phyloP scores from a whole-genome alignment of 2,113 vertebrate species.

The Tylochromis polylepis region DNA sequence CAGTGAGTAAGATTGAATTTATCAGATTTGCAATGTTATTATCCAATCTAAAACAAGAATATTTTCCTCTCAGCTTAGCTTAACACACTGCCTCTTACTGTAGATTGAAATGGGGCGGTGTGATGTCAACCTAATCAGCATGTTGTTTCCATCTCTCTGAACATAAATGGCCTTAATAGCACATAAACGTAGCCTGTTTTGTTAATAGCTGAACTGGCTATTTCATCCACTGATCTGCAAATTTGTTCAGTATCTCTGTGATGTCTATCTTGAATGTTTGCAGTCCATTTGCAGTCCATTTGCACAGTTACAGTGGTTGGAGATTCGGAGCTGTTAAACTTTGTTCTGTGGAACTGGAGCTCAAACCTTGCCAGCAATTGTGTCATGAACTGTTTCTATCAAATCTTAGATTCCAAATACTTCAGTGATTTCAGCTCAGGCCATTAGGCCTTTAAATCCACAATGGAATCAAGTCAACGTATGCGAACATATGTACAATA shows the following conservation, averaged over 20 bases:
- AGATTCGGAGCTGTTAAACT: conserved; percentile 19
- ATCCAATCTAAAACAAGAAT: conserved; percentile 55
- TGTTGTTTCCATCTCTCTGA: conserved; percentile 65
- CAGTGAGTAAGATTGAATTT: conserved; percentile 51
- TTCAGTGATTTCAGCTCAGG: conserved; percentile 39
- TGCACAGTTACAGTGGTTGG: conserved; percentile 31
- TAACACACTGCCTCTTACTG: conserved; percentile 32
- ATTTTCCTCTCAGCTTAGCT: conserved; percentile 39
- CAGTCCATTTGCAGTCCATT: conserved; percentile 64
- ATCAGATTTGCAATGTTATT: conserved; percentile 63
- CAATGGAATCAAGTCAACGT: background rate
- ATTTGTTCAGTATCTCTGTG: conserved; percentile 43
- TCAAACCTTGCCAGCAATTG: background rate
- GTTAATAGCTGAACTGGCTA: conserved; percentile 57
- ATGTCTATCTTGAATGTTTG: conserved; percentile 60
- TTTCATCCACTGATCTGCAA: conserved; percentile 50
- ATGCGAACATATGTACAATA: background rate
- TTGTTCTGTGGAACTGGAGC: conserved; percentile 29
- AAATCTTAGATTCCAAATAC: conserved; percentile 39
- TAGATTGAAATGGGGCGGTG: conserved; percentile 38
- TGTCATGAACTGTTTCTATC: conserved; percentile 33
- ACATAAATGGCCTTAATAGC: conserved; percentile 66
- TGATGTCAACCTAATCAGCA: conserved; percentile 51
- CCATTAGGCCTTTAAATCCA: conserved; percentile 19
- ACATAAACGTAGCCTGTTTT: conserved; percentile 63